Evolutionary conservation across 2,113 vertebrate species (phyloP).

Genomic region (Rhineura floridana): DNA sequence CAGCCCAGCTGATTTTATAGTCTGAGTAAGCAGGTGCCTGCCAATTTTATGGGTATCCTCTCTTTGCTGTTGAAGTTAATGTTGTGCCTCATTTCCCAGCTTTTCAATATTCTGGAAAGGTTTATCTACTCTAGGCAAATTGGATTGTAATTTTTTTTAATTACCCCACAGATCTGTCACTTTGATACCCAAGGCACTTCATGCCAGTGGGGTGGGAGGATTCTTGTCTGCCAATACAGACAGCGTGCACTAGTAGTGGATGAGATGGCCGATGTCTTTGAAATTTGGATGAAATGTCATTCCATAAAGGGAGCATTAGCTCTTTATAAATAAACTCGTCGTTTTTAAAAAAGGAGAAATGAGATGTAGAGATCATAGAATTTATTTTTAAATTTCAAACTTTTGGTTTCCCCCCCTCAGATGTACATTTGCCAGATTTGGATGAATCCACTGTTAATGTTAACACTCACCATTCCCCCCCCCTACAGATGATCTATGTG

Average conservation of each 20-base stretch:
- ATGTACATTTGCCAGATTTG: not conserved
- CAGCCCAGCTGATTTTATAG: too few species aligned
- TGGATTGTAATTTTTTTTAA: too few species aligned
- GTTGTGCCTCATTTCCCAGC: too few species aligned
- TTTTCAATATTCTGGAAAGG: too few species aligned
- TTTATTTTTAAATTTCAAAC: not conserved
- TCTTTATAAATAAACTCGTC: not conserved
- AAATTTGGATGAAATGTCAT: not conserved
- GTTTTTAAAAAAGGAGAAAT: not conserved
- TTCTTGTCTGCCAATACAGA: not conserved
- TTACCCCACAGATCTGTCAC: too few species aligned
- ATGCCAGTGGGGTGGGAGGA: not conserved
- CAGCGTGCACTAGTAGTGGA: too few species aligned
- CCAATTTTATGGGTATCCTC: too few species aligned
- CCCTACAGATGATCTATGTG: too few species aligned
- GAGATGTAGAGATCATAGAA: not conserved
- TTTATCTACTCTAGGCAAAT: too few species aligned
- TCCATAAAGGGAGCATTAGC: not conserved
- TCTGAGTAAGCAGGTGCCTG: too few species aligned
- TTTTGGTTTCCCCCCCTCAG: not conserved
- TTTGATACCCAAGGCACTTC: too few species aligned
- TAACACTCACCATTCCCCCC: not conserved
- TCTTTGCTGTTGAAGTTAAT: too few species aligned
- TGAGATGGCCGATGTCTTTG: not conserved
- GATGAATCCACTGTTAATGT: not conserved